Percentiles rank a stretch among this genome's conserved stretches.
phyloP scores from a whole-genome alignment of 1,140 invertebrate genomes.

The Batillaria attramentaria region DNA sequence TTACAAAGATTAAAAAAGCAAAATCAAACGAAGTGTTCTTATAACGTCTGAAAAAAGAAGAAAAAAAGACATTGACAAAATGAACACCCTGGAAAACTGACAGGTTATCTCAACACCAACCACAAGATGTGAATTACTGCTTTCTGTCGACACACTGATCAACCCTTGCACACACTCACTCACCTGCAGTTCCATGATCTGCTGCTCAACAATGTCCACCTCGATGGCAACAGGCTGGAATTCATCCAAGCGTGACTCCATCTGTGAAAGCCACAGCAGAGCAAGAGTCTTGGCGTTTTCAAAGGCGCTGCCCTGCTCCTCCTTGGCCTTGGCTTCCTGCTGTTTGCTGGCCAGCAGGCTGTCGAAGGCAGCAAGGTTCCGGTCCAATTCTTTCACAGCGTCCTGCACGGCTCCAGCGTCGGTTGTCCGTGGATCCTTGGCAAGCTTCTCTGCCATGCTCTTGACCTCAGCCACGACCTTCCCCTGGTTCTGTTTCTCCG shows the following conservation, averaged over 20 bases:
- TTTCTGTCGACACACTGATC: neutral
- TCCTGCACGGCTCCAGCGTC: conserved; percentile 88
- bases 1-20: too few relatives aligned
- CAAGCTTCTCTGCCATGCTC: conserved; percentile 84
- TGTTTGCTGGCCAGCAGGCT: conserved; percentile 85
- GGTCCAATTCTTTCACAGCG: conserved; percentile 81
- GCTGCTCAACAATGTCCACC: conserved; percentile 85
- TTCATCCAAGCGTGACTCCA: conserved; percentile 81
- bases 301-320: conserved; percentile 88
- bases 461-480: conserved; percentile 84
- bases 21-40: neutral
- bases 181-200: conserved; percentile 87
- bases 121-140: neutral
- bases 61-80: neutral
- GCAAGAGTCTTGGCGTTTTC: conserved; percentile 88
- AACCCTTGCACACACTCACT: conserved; percentile 16
- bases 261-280: conserved; percentile 86
- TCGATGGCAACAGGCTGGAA: conserved; percentile 90
- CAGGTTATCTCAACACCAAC: neutral
- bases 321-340: conserved; percentile 84
- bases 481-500: conserved; percentile 76
- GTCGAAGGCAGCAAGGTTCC: conserved; percentile 85
- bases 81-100: neutral
- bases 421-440: conserved; percentile 77
- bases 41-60: neutral